Evolutionary conservation across 2,797 vertebrate genomes (phyloP).

Genomic region (Limnodromus scolopaceus): DNA sequence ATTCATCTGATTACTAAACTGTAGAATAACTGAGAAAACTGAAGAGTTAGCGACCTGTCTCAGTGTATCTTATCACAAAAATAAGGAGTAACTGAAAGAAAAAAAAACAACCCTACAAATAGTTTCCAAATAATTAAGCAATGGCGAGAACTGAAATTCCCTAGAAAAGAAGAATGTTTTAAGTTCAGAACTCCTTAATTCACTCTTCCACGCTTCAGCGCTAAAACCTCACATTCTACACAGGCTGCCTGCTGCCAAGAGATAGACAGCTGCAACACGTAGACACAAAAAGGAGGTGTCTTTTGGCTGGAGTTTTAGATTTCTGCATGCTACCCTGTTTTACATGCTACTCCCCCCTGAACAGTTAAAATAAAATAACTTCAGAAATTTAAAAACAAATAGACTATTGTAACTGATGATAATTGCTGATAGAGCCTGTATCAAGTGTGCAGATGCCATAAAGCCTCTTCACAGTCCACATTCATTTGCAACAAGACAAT

Average conservation of each 20-base stretch:
- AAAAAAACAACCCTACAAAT: not conserved
- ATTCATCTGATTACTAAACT: not conserved
- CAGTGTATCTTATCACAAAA: not conserved
- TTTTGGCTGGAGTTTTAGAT: slow-evolving; percentile 20
- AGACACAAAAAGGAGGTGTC: slow-evolving; percentile 56
- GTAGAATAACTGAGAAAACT: not conserved
- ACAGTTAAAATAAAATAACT: slow-evolving; percentile 17
- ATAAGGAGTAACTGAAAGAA: not conserved
- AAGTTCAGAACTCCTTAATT: slow-evolving; percentile 33
- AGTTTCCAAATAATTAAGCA: not conserved
- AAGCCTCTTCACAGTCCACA: not conserved
- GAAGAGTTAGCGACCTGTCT: not conserved
- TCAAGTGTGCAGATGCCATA: not conserved
- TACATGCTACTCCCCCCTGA: not conserved
- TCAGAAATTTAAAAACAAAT: slow-evolving; percentile 30
- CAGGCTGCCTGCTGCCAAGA: slow-evolving; percentile 53
- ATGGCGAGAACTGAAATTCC: not conserved
- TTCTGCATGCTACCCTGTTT: slow-evolving; percentile 16
- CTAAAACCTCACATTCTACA: slow-evolving; percentile 38
- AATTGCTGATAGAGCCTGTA: not conserved
- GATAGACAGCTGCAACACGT: slow-evolving; percentile 59
- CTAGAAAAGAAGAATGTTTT: not conserved
- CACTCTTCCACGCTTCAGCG: not conserved
- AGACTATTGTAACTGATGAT: not conserved
- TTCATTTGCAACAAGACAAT: not conserved